phyloP scores from a whole-genome alignment of 2,113 vertebrate species.

The Calidris pygmaea region DNA sequence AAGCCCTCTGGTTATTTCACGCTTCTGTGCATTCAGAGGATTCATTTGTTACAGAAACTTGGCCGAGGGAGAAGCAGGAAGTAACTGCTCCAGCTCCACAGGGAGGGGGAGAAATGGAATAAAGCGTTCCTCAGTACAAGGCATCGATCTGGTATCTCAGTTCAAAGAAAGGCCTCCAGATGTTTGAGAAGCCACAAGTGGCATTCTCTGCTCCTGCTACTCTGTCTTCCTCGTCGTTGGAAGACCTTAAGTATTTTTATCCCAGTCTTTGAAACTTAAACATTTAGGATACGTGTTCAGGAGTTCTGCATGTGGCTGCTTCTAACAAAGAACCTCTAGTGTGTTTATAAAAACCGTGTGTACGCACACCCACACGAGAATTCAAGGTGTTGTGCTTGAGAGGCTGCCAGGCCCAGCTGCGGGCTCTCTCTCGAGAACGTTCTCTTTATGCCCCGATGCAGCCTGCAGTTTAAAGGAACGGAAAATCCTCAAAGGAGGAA shows the following conservation, averaged over 20 bases:
- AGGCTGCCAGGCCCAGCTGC: background rate
- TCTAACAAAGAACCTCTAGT: background rate
- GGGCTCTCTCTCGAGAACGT: rapidly evolving
- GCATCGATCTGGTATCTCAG: rapidly evolving
- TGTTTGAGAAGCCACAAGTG: background rate
- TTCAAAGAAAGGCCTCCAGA: background rate
- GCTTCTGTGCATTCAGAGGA: background rate
- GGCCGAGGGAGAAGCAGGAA: background rate
- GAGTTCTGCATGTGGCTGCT: background rate
- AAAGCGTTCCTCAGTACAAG: background rate
- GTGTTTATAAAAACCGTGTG: background rate
- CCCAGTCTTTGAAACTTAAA: background rate
- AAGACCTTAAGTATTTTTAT: background rate
- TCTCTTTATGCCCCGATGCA: background rate
- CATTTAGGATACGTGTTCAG: background rate
- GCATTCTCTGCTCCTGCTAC: background rate
- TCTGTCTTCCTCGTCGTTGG: background rate
- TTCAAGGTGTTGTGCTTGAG: rapidly evolving
- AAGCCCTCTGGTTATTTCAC: background rate
- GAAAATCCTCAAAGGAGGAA: background rate
- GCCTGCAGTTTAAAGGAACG: background rate
- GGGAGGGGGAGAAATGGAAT: background rate
- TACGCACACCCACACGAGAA: rapidly evolving
- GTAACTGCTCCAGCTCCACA: background rate
- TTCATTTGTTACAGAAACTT: background rate